Base-by-base conservation (phyloP, 2,797 vertebrate genomes). In the Telmatherina bonti region DNA sequence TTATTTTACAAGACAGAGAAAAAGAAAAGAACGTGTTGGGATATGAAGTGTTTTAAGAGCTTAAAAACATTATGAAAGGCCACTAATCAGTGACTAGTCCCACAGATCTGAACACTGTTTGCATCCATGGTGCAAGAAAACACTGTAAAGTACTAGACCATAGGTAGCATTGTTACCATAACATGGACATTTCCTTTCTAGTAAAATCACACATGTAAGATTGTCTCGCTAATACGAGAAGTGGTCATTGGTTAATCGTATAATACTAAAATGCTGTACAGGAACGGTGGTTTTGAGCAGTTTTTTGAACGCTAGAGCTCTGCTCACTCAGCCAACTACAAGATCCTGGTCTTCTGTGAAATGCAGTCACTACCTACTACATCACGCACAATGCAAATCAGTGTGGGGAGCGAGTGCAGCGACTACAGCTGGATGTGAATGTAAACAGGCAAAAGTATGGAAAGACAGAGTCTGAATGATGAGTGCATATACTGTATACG, bases 41-140 rank as follows among this genome's bases (percentile, higher is more conserved):
- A 95, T 87, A 91, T 92, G 90, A 93, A 85, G 78, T 89, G 85
- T 92, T 87, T 84, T 88, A 93, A 94, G 91, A 92, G 82, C 91
- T 91, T 93, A 91, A 92, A 92, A 93, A 94, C 85, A 87, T 93
- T 88, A 93, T 93, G 91, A 94, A 95, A 95, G 94, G 94, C 93
- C 93, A 94, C 93, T 90, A 88, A 86, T 86, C 85, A 88, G 89
- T 88, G 85, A 88, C 86, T 78, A 78, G 79, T 89, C 85, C 84
- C 85, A 81, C 84, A 81, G 79, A 79, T 88, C 82, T 78, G 78
- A 74, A 83, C 67, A 60, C 64, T 81, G 89, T 87, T 87, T 88
- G 74, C 82, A 78, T 88, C 78, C 29, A 71, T 89, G 89, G 90
- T 93, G 90, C 91, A 94, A 90, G 84, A 80, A 67, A 70, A 83